A percentile compares a stretch with the other conserved stretches of the same genome.
Conservation (phyloP, 1,140 invertebrate genomes). For the Neoseiulus cucumeris region DNA sequence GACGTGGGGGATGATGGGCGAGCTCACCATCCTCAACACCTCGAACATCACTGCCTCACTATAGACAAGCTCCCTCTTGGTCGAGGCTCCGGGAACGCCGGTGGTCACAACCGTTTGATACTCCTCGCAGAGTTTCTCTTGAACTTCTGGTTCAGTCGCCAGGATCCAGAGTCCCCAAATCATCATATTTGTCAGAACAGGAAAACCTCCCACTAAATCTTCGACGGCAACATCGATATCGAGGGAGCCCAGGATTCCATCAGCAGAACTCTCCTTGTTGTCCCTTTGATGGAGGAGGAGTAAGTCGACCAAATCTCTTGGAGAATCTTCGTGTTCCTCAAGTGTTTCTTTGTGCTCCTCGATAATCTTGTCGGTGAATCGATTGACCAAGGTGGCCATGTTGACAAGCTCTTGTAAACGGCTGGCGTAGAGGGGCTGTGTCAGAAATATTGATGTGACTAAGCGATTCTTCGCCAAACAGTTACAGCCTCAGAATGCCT, state of each 20-base stretch:
- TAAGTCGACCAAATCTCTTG: conserved; percentile 20
- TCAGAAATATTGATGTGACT: too few relatives aligned
- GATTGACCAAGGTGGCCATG: neutral
- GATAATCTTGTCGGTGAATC: neutral
- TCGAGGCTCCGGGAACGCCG: conserved; percentile 29
- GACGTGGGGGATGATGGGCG: conserved; percentile 74
- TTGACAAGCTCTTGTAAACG: neutral
- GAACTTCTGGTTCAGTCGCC: conserved; percentile 35
- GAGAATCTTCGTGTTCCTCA: neutral
- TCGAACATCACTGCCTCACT: conserved; percentile 61
- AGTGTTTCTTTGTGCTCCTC: neutral
- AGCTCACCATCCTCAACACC: conserved; percentile 51
- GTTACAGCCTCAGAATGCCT: too few relatives aligned
- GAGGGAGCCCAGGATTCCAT: conserved; percentile 25
- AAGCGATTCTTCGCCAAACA: too few relatives aligned
- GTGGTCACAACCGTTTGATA: conserved; percentile 41
- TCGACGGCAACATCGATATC: conserved; percentile 18
- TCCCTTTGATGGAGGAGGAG: conserved; percentile 16
- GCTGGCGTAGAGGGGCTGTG: neutral
- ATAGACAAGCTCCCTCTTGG: conserved; percentile 49
- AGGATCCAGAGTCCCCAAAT: conserved; percentile 44
- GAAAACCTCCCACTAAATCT: conserved; percentile 54
- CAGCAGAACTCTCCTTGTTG: neutral
- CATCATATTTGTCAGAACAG: conserved; percentile 59
- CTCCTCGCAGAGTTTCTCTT: conserved; percentile 25